Evolutionary conservation across 1,140 invertebrate species (phyloP).

Genomic region (Berghia stephanieae): DNA sequence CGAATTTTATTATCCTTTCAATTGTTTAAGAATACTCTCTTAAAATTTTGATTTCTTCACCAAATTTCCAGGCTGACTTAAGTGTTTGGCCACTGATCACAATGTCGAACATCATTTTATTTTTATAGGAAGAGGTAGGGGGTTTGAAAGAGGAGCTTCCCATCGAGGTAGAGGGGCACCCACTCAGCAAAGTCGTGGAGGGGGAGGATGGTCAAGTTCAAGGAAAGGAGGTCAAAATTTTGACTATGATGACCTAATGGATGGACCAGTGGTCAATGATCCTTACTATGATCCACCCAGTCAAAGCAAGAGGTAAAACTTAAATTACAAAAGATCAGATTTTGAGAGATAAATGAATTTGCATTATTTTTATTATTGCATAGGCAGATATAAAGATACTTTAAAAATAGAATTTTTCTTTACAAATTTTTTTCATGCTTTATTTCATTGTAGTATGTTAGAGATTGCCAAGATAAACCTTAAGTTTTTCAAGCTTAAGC

Average conservation of each 20-base stretch:
- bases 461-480: no score
- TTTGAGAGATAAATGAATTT: background rate
- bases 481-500: no score
- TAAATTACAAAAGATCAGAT: background rate
- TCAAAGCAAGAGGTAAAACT: background rate
- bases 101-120: no score
- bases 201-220: slow-evolving; percentile 21
- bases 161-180: background rate
- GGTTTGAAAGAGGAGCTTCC: slow-evolving; percentile 16
- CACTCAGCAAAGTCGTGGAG: no score
- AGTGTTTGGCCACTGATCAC: no score
- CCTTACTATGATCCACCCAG: slow-evolving; percentile 14
- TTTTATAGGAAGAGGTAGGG: background rate
- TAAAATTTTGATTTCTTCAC: background rate
- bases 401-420: background rate
- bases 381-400: background rate
- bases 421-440: background rate
- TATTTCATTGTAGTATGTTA: no score
- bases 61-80: background rate
- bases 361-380: background rate
- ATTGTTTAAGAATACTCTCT: background rate
- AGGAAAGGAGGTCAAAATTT: slow-evolving; percentile 36
- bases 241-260: slow-evolving; percentile 36
- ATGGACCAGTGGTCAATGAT: slow-evolving; percentile 33
- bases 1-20: background rate